Conservation (phyloP, 2,113 vertebrate genomes). For the Gila orcuttii region DNA sequence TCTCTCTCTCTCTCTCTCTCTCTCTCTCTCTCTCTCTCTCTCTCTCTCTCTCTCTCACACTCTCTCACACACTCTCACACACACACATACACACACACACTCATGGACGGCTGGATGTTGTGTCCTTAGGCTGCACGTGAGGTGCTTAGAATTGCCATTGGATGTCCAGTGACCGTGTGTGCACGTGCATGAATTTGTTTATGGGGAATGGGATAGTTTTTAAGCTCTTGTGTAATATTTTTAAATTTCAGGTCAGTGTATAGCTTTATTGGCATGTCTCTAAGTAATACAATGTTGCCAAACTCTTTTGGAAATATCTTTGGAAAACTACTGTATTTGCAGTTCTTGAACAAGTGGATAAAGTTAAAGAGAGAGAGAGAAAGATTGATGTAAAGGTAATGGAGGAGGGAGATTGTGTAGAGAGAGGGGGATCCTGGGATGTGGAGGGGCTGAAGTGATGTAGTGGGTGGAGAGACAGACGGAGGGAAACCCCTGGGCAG, state of each 20-base stretch:
- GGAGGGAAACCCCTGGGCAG: conserved; percentile 39
- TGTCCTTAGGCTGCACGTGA: conserved; percentile 74
- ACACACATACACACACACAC: conserved; percentile 21
- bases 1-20: conserved; percentile 46
- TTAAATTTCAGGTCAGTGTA: neutral
- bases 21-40: conserved; percentile 47
- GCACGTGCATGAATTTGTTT: conserved; percentile 51
- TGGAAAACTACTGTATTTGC: neutral
- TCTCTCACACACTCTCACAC: conserved; percentile 35
- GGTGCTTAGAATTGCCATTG: conserved; percentile 73
- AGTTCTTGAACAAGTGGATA: conserved; percentile 42
- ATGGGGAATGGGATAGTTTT: conserved; percentile 12
- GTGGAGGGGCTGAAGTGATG: conserved; percentile 30
- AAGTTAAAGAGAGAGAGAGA: neutral
- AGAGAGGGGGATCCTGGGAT: conserved; percentile 54
- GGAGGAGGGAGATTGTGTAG: conserved; percentile 56
- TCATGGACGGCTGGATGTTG: conserved; percentile 66
- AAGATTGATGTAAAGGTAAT: conserved; percentile 7
- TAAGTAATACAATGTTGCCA: neutral
- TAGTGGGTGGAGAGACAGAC: conserved; percentile 38
- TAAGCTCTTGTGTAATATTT: neutral
- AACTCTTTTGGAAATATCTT: conserved; percentile 44
- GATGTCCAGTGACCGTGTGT: conserved; percentile 56
- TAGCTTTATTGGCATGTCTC: neutral
- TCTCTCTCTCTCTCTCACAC: conserved; percentile 61